Evolutionary conservation across 2,888 invertebrate species (phyloP).

Genomic region (Andrena chrysosceles): DNA sequence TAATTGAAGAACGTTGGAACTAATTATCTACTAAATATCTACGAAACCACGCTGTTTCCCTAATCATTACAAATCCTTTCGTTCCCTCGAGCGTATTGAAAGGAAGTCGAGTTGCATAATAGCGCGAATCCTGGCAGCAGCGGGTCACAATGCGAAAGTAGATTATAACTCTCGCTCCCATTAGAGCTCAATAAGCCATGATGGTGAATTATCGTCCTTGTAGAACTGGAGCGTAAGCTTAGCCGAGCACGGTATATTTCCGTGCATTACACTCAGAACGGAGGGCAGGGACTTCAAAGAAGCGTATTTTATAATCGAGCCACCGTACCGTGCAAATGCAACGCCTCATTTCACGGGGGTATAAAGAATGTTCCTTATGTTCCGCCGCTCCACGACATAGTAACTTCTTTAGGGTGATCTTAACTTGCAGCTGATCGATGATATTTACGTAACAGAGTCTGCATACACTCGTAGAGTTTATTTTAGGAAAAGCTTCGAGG

Average conservation of each 20-base stretch:
- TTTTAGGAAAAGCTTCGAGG: neutral
- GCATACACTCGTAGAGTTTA: neutral
- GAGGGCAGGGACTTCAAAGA: constrained; percentile 62
- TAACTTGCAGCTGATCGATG: constrained; percentile 22
- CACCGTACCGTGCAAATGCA: constrained; percentile 52
- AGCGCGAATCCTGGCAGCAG: constrained; percentile 6
- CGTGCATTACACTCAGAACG: constrained; percentile 56
- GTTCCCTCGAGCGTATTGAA: neutral
- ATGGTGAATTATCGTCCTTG: constrained; percentile 70
- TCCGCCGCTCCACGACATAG: neutral
- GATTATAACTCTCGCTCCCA: constrained; percentile 49
- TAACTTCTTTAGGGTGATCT: constrained; percentile 23
- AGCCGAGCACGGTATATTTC: constrained; percentile 46
- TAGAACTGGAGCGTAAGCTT: constrained; percentile 65
- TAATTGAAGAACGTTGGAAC: neutral
- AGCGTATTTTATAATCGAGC: constrained; percentile 67
- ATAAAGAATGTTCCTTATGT: constrained; percentile 58
- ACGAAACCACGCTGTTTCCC: neutral
- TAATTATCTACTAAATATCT: neutral
- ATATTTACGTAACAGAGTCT: neutral
- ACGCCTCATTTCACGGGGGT: constrained; percentile 64
- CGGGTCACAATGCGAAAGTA: constrained; percentile 48
- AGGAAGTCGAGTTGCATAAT: constrained; percentile 14
- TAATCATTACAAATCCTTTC: neutral
- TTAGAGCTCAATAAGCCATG: constrained; percentile 67